These are phyloP conservation scores for Rhineura floridana DNA, from an alignment of 2,113 vertebrate species.

Conservation along the genomic window DNA sequence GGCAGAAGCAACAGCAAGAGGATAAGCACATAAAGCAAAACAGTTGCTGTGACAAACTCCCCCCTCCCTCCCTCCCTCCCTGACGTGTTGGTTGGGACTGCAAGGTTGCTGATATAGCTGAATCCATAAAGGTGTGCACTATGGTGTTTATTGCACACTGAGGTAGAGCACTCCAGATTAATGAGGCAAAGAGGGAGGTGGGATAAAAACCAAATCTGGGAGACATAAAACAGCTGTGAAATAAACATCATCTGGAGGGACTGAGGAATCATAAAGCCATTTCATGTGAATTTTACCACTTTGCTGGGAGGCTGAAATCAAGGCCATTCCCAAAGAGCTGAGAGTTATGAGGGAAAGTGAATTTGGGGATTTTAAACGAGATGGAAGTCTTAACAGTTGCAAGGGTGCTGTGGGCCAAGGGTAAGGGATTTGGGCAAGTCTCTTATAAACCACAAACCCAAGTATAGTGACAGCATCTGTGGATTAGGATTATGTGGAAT, in stretches of 20 bases:
- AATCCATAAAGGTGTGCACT: conserved; percentile 72
- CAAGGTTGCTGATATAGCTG: conserved; percentile 80
- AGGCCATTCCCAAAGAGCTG: not conserved
- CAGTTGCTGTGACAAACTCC: conserved; percentile 76
- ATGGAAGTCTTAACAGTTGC: not conserved
- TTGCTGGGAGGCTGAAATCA: not conserved
- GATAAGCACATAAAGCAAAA: conserved; percentile 73
- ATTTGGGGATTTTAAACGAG: not conserved
- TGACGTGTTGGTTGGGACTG: conserved; percentile 65
- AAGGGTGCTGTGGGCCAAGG: too few species aligned
- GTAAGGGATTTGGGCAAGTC: not conserved
- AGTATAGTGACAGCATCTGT: not conserved
- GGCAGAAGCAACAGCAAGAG: conserved; percentile 13
- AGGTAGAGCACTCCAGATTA: conserved; percentile 58
- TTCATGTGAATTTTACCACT: not conserved
- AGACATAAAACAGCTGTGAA: not conserved
- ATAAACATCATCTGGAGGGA: conserved; percentile 11
- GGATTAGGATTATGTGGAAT: not conserved
- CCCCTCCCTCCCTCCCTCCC: conserved; percentile 70
- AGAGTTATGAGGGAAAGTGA: not conserved
- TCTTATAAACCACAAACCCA: not conserved
- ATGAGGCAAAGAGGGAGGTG: conserved; percentile 42
- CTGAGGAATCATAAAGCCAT: not conserved
- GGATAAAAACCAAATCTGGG: not conserved
- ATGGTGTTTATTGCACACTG: conserved; percentile 54